Evolutionary conservation across 1,140 invertebrate species (phyloP).

Genomic region (Drosophila willistoni): DNA sequence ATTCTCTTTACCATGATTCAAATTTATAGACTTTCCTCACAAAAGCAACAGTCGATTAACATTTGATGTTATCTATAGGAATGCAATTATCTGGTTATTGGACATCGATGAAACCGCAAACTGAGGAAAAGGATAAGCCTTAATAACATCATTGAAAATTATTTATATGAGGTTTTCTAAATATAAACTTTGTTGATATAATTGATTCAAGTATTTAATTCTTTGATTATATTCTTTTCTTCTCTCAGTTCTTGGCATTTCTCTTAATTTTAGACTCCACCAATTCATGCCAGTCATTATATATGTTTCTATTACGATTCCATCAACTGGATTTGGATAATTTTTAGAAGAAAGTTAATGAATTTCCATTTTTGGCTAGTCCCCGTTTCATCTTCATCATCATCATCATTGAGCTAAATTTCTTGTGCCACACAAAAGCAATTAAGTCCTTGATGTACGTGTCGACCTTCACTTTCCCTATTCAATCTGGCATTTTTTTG

Average conservation of each 20-base stretch:
- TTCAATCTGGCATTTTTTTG: not conserved
- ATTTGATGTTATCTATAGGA: no score
- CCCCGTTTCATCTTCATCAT: conserved; percentile 3
- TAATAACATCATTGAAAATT: no score
- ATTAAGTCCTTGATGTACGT: conserved; percentile 23
- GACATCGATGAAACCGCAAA: no score
- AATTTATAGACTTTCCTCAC: no score
- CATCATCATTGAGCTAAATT: not conserved
- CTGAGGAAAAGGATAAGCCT: no score
- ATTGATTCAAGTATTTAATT: no score
- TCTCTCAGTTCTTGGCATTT: not conserved
- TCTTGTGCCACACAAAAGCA: conserved; percentile 14
- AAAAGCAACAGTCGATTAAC: no score
- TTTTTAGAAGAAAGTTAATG: conserved; percentile 1
- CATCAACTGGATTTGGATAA: not conserved
- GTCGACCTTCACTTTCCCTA: conserved; percentile 18
- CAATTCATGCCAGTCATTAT: no score
- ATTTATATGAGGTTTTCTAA: no score
- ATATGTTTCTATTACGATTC: not conserved
- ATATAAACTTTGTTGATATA: no score
- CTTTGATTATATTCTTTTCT: not conserved
- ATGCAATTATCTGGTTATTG: not conserved
- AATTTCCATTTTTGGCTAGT: conserved; percentile 5
- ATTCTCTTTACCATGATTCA: no score
- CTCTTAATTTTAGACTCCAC: no score